These are phyloP conservation scores for Proteles cristata DNA, from an alignment of 2,113 vertebrate genomes.

Conservation along the genomic window DNA sequence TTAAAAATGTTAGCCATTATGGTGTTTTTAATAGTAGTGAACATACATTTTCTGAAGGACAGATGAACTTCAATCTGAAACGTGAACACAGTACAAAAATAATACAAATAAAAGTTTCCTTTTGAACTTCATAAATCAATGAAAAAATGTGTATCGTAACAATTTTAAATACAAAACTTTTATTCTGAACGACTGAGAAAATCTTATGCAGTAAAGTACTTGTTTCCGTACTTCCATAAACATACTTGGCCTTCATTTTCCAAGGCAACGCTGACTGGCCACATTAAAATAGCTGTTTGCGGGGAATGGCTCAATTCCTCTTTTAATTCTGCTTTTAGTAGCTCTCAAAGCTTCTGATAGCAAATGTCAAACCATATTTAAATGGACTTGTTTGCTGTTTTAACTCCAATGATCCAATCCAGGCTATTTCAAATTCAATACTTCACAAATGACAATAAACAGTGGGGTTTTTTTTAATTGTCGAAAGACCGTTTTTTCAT, in stretches of 20 bases:
- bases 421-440: conserved; percentile 28
- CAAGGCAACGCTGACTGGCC: neutral
- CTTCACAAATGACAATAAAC: conserved; percentile 42
- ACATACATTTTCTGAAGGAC: conserved; percentile 37
- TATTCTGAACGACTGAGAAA: neutral
- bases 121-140: neutral
- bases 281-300: neutral
- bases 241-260: neutral
- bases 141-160: neutral
- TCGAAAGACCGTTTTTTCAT: neutral
- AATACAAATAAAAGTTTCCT: conserved; percentile 52
- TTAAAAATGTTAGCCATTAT: conserved; percentile 28
- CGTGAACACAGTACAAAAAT: conserved; percentile 41
- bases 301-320: conserved; percentile 18
- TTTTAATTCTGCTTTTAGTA: conserved; percentile 57
- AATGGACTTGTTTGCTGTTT: conserved; percentile 1
- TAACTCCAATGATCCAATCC: neutral
- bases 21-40: conserved; percentile 47
- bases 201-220: neutral
- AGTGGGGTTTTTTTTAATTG: neutral
- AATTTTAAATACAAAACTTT: conserved; percentile 37
- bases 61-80: conserved; percentile 48
- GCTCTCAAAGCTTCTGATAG: conserved; percentile 24
- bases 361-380: conserved; percentile 50
- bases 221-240: neutral